These are phyloP conservation scores for Poeciliopsis occidentalis DNA, from an alignment of 2,113 vertebrate genomes.

Conservation along the genomic window DNA sequence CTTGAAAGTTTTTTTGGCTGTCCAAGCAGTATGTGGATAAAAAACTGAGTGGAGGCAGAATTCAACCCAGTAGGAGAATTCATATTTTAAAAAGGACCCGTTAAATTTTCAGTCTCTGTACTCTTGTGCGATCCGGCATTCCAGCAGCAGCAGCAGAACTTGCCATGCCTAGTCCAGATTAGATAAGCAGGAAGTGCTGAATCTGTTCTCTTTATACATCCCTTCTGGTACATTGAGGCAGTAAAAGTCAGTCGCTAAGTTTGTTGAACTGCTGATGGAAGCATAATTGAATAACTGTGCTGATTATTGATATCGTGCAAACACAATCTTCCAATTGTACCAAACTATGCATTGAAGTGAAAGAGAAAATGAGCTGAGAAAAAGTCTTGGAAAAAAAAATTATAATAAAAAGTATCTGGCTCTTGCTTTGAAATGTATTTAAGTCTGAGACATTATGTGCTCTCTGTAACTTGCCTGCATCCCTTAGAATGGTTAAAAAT, in stretches of 20 bases:
- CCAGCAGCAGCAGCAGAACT: conserved; percentile 50
- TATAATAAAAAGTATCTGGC: conserved; percentile 7
- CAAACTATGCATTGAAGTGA: conserved; percentile 44
- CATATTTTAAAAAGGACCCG: conserved; percentile 19
- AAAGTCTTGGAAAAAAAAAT: conserved; percentile 27
- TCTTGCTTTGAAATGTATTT: conserved; percentile 20
- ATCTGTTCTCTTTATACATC: conserved; percentile 70
- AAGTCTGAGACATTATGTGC: not conserved
- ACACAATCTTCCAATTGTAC: conserved; percentile 75
- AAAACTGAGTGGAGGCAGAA: not conserved
- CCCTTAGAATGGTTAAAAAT: not conserved
- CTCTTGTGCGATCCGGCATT: conserved; percentile 40
- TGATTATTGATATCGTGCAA: conserved; percentile 79
- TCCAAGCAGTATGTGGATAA: not conserved
- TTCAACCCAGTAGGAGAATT: conserved; percentile 1
- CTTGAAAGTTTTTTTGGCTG: conserved; percentile 5
- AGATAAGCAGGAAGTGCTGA: conserved; percentile 83
- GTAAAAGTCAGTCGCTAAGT: conserved; percentile 64
- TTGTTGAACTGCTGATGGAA: conserved; percentile 76
- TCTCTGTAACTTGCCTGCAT: not conserved
- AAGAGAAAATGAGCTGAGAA: conserved; percentile 15
- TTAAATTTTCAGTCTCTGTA: conserved; percentile 39
- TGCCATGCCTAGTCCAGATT: conserved; percentile 69
- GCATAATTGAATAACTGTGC: conserved; percentile 76
- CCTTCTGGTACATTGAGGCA: conserved; percentile 61